phyloP scores from a whole-genome alignment of 2,797 vertebrate species.

The Micromesistius poutassou region DNA sequence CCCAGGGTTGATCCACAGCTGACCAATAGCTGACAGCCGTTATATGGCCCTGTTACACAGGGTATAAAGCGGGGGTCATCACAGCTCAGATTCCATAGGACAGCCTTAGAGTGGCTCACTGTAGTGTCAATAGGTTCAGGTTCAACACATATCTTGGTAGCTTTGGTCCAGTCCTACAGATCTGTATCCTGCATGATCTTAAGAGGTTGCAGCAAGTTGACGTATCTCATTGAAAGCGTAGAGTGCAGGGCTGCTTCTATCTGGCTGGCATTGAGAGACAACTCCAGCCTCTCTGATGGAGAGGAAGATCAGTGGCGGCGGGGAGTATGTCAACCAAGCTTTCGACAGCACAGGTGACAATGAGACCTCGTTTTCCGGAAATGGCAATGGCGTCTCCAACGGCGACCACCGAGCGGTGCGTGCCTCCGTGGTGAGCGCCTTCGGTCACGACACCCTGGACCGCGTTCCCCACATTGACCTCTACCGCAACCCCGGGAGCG shows the following conservation, averaged over 20 bases:
- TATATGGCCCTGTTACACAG: slow-evolving; percentile 42
- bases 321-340: slow-evolving; percentile 61
- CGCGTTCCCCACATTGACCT: slow-evolving; percentile 91
- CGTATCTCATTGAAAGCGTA: slow-evolving; percentile 43
- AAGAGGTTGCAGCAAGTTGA: slow-evolving; percentile 12
- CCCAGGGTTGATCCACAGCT: slow-evolving; percentile 64
- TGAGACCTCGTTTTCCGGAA: slow-evolving; percentile 47
- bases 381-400: slow-evolving; percentile 70
- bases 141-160: not conserved
- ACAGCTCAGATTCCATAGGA: slow-evolving; percentile 22
- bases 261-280: slow-evolving; percentile 47
- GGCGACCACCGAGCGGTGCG: slow-evolving; percentile 76
- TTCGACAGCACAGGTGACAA: slow-evolving; percentile 69
- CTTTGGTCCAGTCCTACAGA: not conserved
- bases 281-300: slow-evolving; percentile 59
- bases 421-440: slow-evolving; percentile 82
- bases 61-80: slow-evolving; percentile 66
- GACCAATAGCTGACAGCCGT: slow-evolving; percentile 64
- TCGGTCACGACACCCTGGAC: slow-evolving; percentile 93
- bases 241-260: slow-evolving; percentile 22
- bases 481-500: slow-evolving; percentile 90
- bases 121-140: slow-evolving; percentile 12
- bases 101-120: slow-evolving; percentile 9
- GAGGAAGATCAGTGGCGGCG: slow-evolving; percentile 43
- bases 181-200: slow-evolving; percentile 18